Evolutionary conservation across 2,888 invertebrate genomes (phyloP).

Genomic region (Amblyteles armatorius): DNA sequence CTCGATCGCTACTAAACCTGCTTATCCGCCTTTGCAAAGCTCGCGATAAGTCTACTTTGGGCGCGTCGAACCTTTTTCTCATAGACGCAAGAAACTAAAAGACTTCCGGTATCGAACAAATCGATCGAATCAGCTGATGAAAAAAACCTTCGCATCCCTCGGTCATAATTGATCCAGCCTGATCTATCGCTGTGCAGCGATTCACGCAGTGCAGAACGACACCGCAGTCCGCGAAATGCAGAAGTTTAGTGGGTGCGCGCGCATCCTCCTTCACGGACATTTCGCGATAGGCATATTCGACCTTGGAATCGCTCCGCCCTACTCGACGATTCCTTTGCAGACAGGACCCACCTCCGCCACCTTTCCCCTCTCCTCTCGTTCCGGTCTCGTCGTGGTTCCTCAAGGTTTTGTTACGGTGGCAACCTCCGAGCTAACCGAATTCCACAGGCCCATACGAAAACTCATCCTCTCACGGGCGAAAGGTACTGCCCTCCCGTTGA

Average conservation of each 20-base stretch:
- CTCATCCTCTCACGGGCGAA: neutral
- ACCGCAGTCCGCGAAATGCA: constrained; percentile 1
- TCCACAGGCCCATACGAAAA: constrained; percentile 10
- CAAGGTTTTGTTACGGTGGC: constrained; percentile 36
- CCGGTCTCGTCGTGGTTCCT: constrained; percentile 19
- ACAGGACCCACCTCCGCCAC: constrained; percentile 33
- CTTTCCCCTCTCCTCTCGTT: constrained; percentile 19
- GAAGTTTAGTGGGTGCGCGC: constrained; percentile 25
- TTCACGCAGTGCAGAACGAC: neutral
- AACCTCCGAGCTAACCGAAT: neutral
- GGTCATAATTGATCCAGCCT: neutral
- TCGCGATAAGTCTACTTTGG: neutral
- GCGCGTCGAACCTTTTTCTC: neutral
- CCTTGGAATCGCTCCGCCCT: constrained; percentile 63
- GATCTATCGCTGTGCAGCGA: neutral
- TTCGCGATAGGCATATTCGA: constrained; percentile 59
- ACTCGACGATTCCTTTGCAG: constrained; percentile 47
- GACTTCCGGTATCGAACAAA: neutral
- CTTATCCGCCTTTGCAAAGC: too few relatives aligned
- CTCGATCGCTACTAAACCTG: neutral
- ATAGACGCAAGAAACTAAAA: neutral
- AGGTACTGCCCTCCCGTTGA: too few relatives aligned
- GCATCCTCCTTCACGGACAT: constrained; percentile 52
- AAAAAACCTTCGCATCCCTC: neutral
- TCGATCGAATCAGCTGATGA: constrained; percentile 3